These are phyloP conservation scores for Scolopax rusticola DNA, from an alignment of 2,797 vertebrate genomes.

Conservation along the genomic window DNA sequence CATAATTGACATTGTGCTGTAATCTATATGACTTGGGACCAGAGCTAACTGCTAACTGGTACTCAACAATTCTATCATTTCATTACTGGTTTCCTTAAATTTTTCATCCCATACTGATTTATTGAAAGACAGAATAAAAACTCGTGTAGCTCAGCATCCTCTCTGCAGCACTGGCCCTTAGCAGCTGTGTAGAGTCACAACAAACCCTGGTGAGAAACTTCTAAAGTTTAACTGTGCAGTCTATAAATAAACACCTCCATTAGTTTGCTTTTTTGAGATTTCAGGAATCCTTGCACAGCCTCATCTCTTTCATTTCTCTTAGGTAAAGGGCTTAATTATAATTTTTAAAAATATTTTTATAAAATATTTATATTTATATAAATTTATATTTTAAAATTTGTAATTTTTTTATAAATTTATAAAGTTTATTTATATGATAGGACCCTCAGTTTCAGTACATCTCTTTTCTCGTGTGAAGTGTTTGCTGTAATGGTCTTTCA, in stretches of 20 bases:
- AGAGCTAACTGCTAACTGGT: not conserved
- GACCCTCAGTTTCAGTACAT: not conserved
- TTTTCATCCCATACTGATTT: not conserved
- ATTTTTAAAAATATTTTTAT: no score
- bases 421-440: not conserved
- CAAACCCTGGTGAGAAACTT: not conserved
- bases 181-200: not conserved
- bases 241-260: not conserved
- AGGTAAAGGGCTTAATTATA: not conserved
- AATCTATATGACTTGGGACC: not conserved
- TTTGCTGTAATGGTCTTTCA: not conserved
- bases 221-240: not conserved
- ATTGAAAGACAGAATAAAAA: not conserved
- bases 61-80: not conserved
- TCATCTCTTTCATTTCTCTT: not conserved
- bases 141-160: not conserved
- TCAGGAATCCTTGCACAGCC: not conserved
- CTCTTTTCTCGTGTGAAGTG: not conserved
- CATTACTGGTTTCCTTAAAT: not conserved
- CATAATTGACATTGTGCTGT: not conserved
- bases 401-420: no score
- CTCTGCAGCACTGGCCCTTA: not conserved
- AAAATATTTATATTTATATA: no score
- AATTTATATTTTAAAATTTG: no score
- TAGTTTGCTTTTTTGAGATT: not conserved